These are phyloP conservation scores for Sebastes reedi DNA, from an alignment of 2,797 vertebrate species.

Conservation along the genomic window DNA sequence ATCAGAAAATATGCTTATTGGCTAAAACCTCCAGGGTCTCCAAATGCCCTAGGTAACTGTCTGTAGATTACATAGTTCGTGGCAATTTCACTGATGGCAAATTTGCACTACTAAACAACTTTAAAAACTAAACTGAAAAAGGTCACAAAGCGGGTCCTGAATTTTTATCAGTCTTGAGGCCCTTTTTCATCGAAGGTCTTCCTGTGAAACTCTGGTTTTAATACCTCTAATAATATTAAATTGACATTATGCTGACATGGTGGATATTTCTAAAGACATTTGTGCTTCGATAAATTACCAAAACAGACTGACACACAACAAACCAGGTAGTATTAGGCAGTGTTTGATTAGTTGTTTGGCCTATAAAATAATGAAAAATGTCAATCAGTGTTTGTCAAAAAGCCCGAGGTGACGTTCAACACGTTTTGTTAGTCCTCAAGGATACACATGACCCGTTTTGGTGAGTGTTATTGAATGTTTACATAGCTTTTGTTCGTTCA, in stretches of 20 bases:
- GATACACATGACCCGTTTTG: neutral
- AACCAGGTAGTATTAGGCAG: no score
- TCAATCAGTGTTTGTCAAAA: no score
- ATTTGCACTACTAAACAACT: neutral
- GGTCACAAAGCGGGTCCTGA: neutral
- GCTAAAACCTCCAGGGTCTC: neutral
- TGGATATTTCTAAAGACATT: neutral
- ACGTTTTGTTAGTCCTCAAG: neutral
- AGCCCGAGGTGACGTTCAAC: neutral
- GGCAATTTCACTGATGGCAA: neutral
- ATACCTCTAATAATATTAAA: neutral
- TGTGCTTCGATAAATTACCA: neutral
- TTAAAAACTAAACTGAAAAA: neutral
- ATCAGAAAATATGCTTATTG: conserved; percentile 4
- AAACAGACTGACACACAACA: neutral
- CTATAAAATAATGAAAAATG: no score
- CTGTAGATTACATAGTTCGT: neutral
- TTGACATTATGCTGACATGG: neutral
- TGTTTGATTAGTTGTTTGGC: no score
- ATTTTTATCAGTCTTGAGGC: neutral
- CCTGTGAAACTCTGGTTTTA: neutral
- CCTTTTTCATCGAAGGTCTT: neutral
- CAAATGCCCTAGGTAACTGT: neutral
- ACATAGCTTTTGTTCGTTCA: neutral
- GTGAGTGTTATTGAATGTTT: neutral